phyloP scores from a whole-genome alignment of 2,797 vertebrate genomes.

The Hemibagrus guttatus region DNA sequence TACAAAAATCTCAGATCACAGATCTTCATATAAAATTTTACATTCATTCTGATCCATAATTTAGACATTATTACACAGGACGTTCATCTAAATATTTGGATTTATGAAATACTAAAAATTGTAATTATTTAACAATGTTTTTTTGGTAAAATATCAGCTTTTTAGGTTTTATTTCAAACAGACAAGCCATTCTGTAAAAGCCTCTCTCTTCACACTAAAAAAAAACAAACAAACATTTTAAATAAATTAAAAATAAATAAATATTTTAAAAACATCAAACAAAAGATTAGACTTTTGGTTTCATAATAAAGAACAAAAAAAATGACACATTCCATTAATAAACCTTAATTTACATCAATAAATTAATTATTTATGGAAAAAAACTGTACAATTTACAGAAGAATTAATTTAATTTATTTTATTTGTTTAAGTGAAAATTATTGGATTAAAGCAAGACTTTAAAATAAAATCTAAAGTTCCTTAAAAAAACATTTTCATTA shows the following conservation, averaged over 20 bases:
- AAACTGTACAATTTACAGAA: background rate
- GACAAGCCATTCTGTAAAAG: too few species aligned
- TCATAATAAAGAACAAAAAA: background rate
- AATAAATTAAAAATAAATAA: too few species aligned
- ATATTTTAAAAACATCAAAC: background rate
- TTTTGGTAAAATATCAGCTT: too few species aligned
- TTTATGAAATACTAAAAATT: background rate
- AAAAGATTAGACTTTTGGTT: background rate
- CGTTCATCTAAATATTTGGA: background rate
- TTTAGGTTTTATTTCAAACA: too few species aligned
- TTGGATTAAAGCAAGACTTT: too few species aligned
- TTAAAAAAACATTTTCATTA: background rate
- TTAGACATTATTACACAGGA: background rate
- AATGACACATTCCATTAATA: background rate
- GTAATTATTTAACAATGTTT: too few species aligned
- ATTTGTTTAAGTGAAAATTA: too few species aligned
- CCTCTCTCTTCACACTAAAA: too few species aligned
- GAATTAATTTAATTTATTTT: too few species aligned
- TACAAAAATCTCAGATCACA: too few species aligned
- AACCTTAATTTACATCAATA: background rate
- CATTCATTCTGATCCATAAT: background rate
- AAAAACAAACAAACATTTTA: too few species aligned
- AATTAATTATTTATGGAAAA: background rate
- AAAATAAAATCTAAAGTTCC: background rate
- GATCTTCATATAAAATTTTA: background rate